Evolutionary conservation across 1,140 invertebrate genomes (phyloP).

Genomic region (Procambarus clarkii): DNA sequence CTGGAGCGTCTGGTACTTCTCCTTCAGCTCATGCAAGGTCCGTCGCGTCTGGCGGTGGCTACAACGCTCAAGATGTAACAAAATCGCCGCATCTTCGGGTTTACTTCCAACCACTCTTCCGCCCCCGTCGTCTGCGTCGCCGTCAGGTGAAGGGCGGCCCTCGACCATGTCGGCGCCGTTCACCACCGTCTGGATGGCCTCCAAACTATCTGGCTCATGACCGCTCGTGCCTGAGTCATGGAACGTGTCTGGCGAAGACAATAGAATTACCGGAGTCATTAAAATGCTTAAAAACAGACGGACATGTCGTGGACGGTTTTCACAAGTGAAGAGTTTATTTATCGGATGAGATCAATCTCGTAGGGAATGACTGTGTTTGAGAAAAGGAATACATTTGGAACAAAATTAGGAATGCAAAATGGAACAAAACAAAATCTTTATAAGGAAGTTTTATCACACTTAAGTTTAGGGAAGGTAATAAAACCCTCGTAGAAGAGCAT

Average conservation of each 20-base stretch:
- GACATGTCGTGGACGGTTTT: no score
- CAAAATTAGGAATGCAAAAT: no score
- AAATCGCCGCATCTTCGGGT: conserved; percentile 72
- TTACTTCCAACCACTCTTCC: conserved; percentile 15
- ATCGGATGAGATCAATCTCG: no score
- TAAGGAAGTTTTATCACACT: no score
- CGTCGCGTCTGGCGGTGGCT: conserved; percentile 73
- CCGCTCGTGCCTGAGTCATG: conserved; percentile 72
- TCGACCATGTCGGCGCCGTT: conserved; percentile 54
- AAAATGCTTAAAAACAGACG: background rate
- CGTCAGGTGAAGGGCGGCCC: conserved; percentile 19
- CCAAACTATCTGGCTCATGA: conserved; percentile 72
- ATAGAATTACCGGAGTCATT: background rate
- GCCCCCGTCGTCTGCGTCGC: conserved; percentile 11
- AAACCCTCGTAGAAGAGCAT: no score
- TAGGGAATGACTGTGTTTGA: no score
- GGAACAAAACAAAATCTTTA: no score
- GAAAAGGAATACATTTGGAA: no score
- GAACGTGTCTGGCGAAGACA: conserved; percentile 65
- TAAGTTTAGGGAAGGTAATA: no score
- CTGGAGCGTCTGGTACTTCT: conserved; percentile 74
- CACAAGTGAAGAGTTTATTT: no score
- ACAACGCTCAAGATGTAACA: conserved; percentile 74
- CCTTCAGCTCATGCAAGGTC: conserved; percentile 73
- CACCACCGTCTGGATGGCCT: conserved; percentile 72